Conservation (phyloP, 2,888 invertebrate species). For the Reticulitermes lucifugus region DNA sequence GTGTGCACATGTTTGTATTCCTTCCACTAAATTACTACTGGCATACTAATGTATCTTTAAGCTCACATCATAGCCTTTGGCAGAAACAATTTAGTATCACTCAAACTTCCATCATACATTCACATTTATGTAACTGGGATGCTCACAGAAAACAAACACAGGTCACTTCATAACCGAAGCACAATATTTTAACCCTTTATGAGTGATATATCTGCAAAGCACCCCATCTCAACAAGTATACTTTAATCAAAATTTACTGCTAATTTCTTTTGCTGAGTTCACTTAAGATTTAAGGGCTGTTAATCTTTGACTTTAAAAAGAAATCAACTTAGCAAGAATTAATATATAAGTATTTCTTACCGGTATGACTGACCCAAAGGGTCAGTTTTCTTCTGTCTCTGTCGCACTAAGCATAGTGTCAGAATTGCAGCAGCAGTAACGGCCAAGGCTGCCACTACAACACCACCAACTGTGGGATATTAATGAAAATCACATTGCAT, state of each 20-base stretch:
- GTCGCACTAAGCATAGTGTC: conserved; percentile 14
- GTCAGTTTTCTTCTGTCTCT: neutral
- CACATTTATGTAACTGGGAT: neutral
- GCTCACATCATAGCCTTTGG: no score
- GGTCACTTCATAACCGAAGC: neutral
- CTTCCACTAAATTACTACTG: no score
- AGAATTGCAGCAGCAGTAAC: conserved; percentile 27
- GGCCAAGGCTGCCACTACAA: conserved; percentile 18
- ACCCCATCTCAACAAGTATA: no score
- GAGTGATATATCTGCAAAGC: no score
- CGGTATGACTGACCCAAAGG: neutral
- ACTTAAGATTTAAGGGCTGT: no score
- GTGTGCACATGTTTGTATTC: no score
- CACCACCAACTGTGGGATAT: neutral
- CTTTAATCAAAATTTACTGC: no score
- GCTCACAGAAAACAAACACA: neutral
- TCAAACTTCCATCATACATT: no score
- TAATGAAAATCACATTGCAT: neutral
- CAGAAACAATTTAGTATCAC: no score
- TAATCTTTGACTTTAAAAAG: no score
- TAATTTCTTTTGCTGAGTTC: no score
- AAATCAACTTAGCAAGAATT: neutral
- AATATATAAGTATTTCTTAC: neutral
- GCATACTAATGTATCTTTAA: no score
- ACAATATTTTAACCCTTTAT: neutral